phyloP scores from a whole-genome alignment of 1,140 invertebrate genomes.

The Hormaphis cornu region DNA sequence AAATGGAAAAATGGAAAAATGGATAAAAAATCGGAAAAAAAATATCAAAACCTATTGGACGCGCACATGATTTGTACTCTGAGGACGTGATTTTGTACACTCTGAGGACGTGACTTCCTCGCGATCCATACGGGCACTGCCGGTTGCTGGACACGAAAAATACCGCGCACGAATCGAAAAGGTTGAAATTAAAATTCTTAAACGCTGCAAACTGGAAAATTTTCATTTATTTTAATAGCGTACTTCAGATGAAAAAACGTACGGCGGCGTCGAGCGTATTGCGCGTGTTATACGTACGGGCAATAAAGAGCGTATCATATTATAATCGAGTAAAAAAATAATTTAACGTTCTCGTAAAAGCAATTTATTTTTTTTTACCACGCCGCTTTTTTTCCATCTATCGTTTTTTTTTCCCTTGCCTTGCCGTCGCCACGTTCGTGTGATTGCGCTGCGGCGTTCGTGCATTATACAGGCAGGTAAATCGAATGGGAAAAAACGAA shows the following conservation, averaged over 20 bases:
- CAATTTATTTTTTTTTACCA: conserved; percentile 20
- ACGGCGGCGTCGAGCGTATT: too few species aligned
- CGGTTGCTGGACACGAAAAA: too few species aligned
- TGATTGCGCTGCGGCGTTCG: not conserved
- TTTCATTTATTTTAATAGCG: conserved; percentile 5
- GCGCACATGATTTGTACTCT: too few species aligned
- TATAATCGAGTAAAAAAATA: not conserved
- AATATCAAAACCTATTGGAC: too few species aligned
- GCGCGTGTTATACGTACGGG: too few species aligned
- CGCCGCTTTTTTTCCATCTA: too few species aligned
- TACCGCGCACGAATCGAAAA: not conserved
- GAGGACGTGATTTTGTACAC: too few species aligned
- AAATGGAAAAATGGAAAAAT: too few species aligned
- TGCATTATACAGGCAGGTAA: not conserved
- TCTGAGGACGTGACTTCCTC: too few species aligned
- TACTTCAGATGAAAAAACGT: too few species aligned
- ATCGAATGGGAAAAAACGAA: not conserved
- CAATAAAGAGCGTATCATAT: too few species aligned
- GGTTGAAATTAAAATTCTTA: not conserved
- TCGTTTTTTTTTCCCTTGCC: not conserved
- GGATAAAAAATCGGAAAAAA: too few species aligned
- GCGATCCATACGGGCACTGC: not conserved
- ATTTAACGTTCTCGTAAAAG: not conserved
- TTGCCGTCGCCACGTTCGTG: not conserved
- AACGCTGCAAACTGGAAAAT: not conserved